These are phyloP conservation scores for Phymatocera aterrima DNA, from an alignment of 2,888 invertebrate species.

Conservation along the genomic window DNA sequence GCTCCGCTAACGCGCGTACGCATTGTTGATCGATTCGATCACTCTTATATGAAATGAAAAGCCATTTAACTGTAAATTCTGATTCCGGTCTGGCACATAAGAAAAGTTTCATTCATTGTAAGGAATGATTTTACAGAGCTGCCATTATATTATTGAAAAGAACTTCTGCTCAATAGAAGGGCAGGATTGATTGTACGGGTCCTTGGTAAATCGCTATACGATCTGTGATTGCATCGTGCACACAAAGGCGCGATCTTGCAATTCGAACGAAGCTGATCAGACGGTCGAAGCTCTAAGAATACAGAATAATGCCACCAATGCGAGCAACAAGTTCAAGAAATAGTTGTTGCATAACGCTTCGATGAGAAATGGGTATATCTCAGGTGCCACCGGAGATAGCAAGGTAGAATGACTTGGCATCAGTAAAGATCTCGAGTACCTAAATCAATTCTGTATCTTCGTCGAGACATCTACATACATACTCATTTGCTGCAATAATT, in stretches of 20 bases:
- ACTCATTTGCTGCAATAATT: constrained; percentile 10
- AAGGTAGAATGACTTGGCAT: neutral
- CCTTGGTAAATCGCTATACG: constrained; percentile 12
- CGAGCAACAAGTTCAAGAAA: neutral
- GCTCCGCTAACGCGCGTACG: neutral
- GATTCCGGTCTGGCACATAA: neutral
- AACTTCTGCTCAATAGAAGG: constrained; percentile 14
- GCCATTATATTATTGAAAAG: constrained; percentile 22
- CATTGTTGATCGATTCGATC: constrained; percentile 4
- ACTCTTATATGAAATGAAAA: constrained; percentile 10
- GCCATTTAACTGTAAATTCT: constrained; percentile 14
- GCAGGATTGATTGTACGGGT: neutral
- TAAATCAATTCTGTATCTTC: neutral
- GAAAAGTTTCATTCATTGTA: constrained; percentile 30
- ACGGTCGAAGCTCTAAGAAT: neutral
- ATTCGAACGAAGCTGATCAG: constrained; percentile 22
- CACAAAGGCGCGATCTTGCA: constrained; percentile 16
- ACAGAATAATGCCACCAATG: constrained; percentile 16
- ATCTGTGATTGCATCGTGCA: constrained; percentile 20
- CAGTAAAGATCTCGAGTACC: neutral
- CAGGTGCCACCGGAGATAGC: neutral
- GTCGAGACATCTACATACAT: neutral
- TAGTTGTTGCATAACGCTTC: neutral
- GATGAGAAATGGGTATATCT: neutral
- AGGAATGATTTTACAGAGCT: constrained; percentile 20